Evolutionary conservation across 2,797 vertebrate species (phyloP).

Genomic region (Mus caroli): DNA sequence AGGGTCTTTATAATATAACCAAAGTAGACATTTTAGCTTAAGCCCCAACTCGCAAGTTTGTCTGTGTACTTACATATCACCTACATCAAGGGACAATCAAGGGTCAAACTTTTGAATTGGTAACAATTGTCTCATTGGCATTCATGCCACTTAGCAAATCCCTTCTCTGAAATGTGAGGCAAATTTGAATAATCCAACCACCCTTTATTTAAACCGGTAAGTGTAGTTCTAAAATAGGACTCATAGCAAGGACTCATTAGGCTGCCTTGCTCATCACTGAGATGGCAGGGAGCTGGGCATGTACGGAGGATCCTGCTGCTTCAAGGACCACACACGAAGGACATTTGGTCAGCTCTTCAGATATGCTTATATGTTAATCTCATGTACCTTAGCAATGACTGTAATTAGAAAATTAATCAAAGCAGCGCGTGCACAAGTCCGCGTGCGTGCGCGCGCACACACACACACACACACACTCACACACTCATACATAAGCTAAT

Average conservation of each 20-base stretch:
- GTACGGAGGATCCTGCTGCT: not conserved
- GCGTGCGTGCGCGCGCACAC: not conserved
- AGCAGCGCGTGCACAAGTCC: fast-evolving
- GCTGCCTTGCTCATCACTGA: not conserved
- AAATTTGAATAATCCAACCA: not conserved
- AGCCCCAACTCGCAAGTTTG: not conserved
- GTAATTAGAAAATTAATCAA: constrained; percentile 35
- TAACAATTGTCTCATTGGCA: not conserved
- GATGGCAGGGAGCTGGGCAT: not conserved
- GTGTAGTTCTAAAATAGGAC: not conserved
- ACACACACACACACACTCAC: not conserved
- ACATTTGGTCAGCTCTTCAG: not conserved
- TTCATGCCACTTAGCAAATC: constrained; percentile 28
- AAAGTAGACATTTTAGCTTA: constrained; percentile 40
- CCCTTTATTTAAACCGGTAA: constrained; percentile 17
- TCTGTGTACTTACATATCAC: not conserved
- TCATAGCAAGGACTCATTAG: not conserved
- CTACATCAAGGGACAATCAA: not conserved
- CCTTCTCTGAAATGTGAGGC: constrained; percentile 1
- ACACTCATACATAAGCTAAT: not conserved
- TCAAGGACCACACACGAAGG: not conserved
- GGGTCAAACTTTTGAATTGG: not conserved
- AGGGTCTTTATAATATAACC: not conserved
- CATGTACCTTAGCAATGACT: constrained; percentile 25
- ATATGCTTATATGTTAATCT: not conserved